Evolutionary conservation across 1,140 invertebrate species (phyloP).

Genomic region (Solenopsis fugax): DNA sequence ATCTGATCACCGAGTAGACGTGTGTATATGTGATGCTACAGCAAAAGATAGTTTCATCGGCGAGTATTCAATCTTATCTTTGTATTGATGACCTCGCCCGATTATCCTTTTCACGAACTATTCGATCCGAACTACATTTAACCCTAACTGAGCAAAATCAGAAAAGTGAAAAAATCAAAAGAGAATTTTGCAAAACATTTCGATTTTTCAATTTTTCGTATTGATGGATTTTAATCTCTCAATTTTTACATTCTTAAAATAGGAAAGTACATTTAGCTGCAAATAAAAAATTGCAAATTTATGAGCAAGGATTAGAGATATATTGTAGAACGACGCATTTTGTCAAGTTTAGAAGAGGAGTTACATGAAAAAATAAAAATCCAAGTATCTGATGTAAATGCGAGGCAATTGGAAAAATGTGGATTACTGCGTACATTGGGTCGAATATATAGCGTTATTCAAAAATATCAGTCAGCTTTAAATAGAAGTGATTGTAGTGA

Average conservation of each 20-base stretch:
- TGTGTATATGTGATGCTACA: conserved; percentile 49
- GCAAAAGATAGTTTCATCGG: conserved; percentile 68
- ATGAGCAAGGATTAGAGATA: background rate
- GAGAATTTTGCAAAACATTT: background rate
- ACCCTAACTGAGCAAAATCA: background rate
- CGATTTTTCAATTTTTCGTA: background rate
- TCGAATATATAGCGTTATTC: background rate
- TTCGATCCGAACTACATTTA: background rate
- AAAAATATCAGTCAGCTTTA: background rate
- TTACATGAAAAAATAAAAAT: background rate
- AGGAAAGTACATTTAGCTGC: background rate
- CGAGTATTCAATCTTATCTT: conserved; percentile 68
- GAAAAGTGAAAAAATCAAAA: background rate
- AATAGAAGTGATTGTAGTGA: background rate
- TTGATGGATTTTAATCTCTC: too few species aligned
- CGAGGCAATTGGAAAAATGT: background rate
- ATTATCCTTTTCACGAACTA: background rate
- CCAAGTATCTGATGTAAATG: background rate
- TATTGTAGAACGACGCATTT: background rate
- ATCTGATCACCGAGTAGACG: conserved; percentile 63
- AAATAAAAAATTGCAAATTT: conserved; percentile 1
- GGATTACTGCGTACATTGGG: background rate
- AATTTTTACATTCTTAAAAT: conserved; percentile 1
- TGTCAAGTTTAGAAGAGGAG: background rate
- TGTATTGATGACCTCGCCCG: background rate